Evolutionary conservation across 2,888 invertebrate species (phyloP).

Genomic region (Ormyrus labotus): DNA sequence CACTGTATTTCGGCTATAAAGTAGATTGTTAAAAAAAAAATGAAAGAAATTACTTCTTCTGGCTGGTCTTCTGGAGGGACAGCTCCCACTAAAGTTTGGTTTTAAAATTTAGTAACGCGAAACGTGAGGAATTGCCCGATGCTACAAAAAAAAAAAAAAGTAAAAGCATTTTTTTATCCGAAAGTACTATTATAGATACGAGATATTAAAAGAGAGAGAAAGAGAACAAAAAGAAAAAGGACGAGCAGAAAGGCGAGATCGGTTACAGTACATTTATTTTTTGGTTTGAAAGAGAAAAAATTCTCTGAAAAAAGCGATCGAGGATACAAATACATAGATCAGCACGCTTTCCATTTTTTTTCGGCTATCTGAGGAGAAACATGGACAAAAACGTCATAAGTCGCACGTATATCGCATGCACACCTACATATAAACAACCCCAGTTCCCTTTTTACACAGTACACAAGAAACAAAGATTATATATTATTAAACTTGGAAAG

Average conservation of each 20-base stretch:
- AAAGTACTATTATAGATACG: conserved; percentile 33
- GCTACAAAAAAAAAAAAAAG: conserved; percentile 59
- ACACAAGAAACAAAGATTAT: conserved; percentile 21
- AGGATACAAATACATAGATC: conserved; percentile 36
- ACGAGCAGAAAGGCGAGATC: conserved; percentile 48
- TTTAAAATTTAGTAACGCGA: conserved; percentile 67
- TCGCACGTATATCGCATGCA: conserved; percentile 40
- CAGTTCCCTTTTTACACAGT: conserved; percentile 21
- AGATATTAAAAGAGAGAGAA: conserved; percentile 13
- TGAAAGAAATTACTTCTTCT: conserved; percentile 32
- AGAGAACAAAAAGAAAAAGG: conserved; percentile 31
- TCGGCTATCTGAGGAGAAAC: conserved; percentile 46
- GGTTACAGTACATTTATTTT: conserved; percentile 31
- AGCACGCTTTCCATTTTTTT: conserved; percentile 53
- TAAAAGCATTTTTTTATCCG: conserved; percentile 50
- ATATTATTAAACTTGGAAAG: conserved; percentile 31
- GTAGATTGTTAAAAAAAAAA: conserved; percentile 18
- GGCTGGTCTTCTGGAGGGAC: conserved; percentile 67
- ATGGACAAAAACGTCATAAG: conserved; percentile 38
- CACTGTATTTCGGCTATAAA: conserved; percentile 31
- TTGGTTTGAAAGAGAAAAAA: conserved; percentile 40
- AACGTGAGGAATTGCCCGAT: conserved; percentile 74
- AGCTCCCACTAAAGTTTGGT: conserved; percentile 69
- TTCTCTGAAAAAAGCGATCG: conserved; percentile 30
- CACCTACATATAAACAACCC: not conserved